Evolutionary conservation across 2,888 invertebrate species (phyloP), one percentile per base, ranked within the genome.

Genomic region (Malthinus flaveolus): DNA sequence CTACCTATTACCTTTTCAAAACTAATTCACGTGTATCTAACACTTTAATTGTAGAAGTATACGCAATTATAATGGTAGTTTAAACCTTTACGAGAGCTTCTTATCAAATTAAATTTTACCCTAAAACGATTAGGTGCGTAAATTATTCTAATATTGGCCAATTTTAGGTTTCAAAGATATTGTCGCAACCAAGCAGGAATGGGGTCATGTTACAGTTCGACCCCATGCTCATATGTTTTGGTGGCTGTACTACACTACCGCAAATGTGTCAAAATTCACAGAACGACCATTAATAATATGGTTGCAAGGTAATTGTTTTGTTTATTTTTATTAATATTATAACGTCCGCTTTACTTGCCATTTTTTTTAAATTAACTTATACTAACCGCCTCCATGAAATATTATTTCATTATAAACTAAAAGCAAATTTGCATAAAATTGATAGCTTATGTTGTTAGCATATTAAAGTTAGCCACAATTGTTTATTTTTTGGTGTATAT

Each of bases 141-240:
- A 3, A 23, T 42, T 51, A 44, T 51, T 33, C 35, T 52, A 52
- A 12, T 13, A n/a, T 39, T 13, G 13, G 42, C 39, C 48, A 50
- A 59, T 68, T 69, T 37, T 49, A 75, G 75, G 66, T 56, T 64
- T 66, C 45, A 57, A 69, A 53, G 74, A 73, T 39, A 85, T 87
- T 63, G 88, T 87, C 3, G 76, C 81, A 0, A 85, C 83, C 9
- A 81, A 84, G 54, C 89, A 92, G 79, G 86, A 87, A 71, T 91
- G 87, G 86, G 88, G 85, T 8, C 89, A 87, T 77, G 86, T 89
- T 3, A 84, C 84, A 59, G 89, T 93, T 0, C 83, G 92, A 0
- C 82, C 83, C 3, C 84, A 87, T 0, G 91, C 92, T 0, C 87
- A 90, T 68, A 90, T 92, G 87, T 93, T 94, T 77, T 94, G 91